Base-by-base conservation (phyloP, 2,797 vertebrate genomes). In the Coracias cyanogaster region DNA sequence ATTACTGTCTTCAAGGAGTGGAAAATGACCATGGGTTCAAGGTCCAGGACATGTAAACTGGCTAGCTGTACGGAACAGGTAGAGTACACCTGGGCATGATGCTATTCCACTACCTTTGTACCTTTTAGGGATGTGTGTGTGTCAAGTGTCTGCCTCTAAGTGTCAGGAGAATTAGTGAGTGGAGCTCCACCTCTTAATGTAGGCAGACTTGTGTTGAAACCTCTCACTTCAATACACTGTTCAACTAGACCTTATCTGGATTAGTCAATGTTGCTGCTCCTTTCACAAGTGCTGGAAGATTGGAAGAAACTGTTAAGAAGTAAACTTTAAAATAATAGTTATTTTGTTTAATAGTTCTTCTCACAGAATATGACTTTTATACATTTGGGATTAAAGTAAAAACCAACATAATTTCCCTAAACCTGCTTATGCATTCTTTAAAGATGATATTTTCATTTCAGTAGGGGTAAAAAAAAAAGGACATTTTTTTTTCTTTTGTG, bases 401-500 rank as follows among this genome's bases (percentile, higher is more conserved):
- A 91, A 41, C 2, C 31, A 55, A 37, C 33, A 15, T 25, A 54
- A 64, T 70, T 90, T 77, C 12, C 17, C 9, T 0, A 55, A 77
- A 73, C 9, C 4, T 89, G 7, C 13, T 29, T 73, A 9, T 37
- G 10, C 15, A 18, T 67, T 74, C 14, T 81, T 83, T 46, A 65
- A 64, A 73, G 9, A n/a, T 29, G 15, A 37, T 71, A 10, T 61
- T 54, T 79, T 65, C 10, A 26, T 76, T 76, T 57, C 6, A 21
- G 2, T 9, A 4, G 3, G 1, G 16, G 2, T 0, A 19, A 19
- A 28, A 39, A 22, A 31, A 7, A 16, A 3, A 10, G 12, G n/a
- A 54, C 25, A 2, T 43, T 43, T 16, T 43, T 43, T 43, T 6
- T 57, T 58, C 3, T 61, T 41, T 66, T 46, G 2, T 39, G 15